These are phyloP conservation scores for Meandrina meandrites DNA, from an alignment of 92 coral and sea anemone genomes.

Conservation along the genomic window DNA sequence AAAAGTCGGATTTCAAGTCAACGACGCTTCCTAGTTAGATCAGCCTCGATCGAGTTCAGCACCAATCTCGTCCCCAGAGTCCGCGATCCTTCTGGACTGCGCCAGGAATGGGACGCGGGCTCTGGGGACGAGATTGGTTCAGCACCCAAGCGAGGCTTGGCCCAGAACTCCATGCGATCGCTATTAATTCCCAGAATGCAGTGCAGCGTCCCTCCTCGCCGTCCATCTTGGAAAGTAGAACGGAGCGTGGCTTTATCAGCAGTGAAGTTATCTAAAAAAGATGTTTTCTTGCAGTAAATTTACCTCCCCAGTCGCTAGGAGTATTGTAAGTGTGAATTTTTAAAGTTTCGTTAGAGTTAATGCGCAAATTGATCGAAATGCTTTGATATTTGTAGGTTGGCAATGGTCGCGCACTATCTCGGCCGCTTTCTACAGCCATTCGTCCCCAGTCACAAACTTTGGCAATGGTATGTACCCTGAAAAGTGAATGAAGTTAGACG, in stretches of 20 bases:
- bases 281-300: conserved; percentile 99
- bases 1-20: too few relatives aligned
- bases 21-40: too few relatives aligned
- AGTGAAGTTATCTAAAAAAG: conserved; percentile 63
- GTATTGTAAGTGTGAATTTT: conserved; percentile 73
- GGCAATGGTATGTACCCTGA: conserved; percentile 78
- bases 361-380: neutral
- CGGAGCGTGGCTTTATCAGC: conserved; percentile 72
- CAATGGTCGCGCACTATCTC: conserved; percentile 91
- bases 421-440: conserved; percentile 90
- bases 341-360: neutral
- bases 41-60: too few relatives aligned
- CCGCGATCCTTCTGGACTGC: too few relatives aligned
- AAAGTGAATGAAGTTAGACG: neutral
- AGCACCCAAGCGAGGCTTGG: conserved; percentile 13
- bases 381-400: conserved; percentile 74
- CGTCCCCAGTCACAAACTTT: conserved; percentile 93
- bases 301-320: conserved; percentile 83
- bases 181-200: conserved; percentile 61
- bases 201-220: conserved; percentile 75
- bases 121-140: too few relatives aligned
- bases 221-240: conserved; percentile 88
- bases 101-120: too few relatives aligned
- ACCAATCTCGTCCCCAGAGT: too few relatives aligned
- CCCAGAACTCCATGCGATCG: conserved; percentile 55